phyloP scores from a whole-genome alignment of 35 echinoderm and acorn worm species.

The Ophiothrix spiculata region DNA sequence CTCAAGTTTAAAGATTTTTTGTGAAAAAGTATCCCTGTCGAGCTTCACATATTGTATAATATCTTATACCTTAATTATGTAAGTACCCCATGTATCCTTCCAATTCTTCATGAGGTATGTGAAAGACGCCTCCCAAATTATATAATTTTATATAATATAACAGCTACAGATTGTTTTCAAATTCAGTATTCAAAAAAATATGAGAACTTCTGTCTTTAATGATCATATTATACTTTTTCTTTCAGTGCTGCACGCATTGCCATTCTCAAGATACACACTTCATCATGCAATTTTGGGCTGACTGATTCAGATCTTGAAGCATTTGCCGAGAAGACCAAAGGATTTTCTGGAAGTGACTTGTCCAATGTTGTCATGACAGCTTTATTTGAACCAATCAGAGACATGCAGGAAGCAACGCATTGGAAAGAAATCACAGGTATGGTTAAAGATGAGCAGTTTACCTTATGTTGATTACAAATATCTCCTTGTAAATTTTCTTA shows the following conservation, averaged over 20 bases:
- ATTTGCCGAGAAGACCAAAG: constrained; percentile 73
- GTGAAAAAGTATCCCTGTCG: too few species aligned
- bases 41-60: too few species aligned
- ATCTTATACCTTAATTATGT: too few species aligned
- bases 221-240: too few species aligned
- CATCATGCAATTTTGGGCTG: constrained; percentile 45
- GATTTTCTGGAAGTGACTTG: constrained; percentile 89
- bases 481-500: neutral
- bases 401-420: constrained; percentile 70
- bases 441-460: neutral
- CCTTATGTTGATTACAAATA: neutral
- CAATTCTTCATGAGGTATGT: too few species aligned
- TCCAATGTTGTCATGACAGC: constrained; percentile 75
- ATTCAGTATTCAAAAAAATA: too few species aligned
- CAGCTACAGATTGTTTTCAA: too few species aligned
- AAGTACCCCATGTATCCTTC: too few species aligned
- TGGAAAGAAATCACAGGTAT: constrained; percentile 64
- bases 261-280: constrained; percentile 60
- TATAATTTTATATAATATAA: too few species aligned
- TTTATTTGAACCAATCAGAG: constrained; percentile 85
- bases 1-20: too few species aligned
- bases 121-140: too few species aligned
- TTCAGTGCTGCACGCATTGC: constrained; percentile 52
- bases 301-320: constrained; percentile 57
- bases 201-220: too few species aligned